Base-by-base conservation (phyloP, 2,888 invertebrate genomes). In the Hedychridium roseum region DNA sequence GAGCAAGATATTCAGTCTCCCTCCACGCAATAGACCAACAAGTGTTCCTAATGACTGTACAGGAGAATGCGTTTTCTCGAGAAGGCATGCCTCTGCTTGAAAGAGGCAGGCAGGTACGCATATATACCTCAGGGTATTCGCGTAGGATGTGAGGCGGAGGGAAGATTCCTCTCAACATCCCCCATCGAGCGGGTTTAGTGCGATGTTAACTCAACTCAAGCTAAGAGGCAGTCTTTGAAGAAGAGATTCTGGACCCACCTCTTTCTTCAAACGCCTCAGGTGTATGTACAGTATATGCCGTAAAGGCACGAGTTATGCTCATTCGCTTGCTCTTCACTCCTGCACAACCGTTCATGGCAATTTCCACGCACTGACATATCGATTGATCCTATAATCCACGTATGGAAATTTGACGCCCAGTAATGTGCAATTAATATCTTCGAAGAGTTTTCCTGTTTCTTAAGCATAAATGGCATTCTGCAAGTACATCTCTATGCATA, bases 11-110 rank as follows among this genome's bases (percentile, higher is more conserved):
- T n/a, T n/a, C 23, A 43, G 44, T 11, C 11, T 37, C 12, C 14
- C 14, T 16, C 23, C 43, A 37, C 37, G 60, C 58, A 46, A 56
- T 32, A 37, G 26, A 28, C 27, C 40, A 56, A 47, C 56, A 43
- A 60, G 55, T 51, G 45, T 50, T 43, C 48, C 36, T 65, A 65
- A 67, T 53, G 57, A 61, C 57, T 50, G 37, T 53, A 52, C 45
- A 50, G 58, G 46, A 45, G 47, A n/a, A n/a, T n/a, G 41, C 42
- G 18, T 14, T n/a, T n/a, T n/a, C 27, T 21, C 31, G 38, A 42
- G 50, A 37, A 50, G n/a, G 48, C 46, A 53, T 63, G 51, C 51
- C 43, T 56, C 55, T 56, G 60, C 53, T 50, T 47, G 54, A 40
- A 50, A 41, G 43, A 51, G 28, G 34, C 54, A 47, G 43, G n/a